Conservation (phyloP, 2,113 vertebrate species). For the Noturus placidus region DNA sequence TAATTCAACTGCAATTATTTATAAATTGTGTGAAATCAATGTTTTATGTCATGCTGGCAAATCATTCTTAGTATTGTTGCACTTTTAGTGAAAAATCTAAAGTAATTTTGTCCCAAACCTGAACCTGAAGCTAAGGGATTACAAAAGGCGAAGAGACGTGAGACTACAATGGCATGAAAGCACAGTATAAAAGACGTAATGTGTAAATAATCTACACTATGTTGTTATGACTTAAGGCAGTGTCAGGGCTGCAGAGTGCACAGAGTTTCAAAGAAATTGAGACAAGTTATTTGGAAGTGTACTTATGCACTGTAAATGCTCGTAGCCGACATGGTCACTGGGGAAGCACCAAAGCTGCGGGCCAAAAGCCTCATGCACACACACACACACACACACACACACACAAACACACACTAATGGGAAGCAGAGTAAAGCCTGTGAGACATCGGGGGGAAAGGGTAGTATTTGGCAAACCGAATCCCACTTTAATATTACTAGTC, state of each 20-base stretch:
- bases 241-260: neutral
- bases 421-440: conserved; percentile 67
- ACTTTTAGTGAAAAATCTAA: conserved; percentile 11
- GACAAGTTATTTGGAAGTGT: conserved; percentile 7
- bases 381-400: conserved; percentile 62
- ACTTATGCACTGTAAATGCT: conserved; percentile 13
- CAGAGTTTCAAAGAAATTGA: conserved; percentile 11
- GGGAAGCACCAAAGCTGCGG: conserved; percentile 79
- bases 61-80: neutral
- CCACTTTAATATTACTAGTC: conserved; percentile 84
- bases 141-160: neutral
- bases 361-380: conserved; percentile 74
- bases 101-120: neutral
- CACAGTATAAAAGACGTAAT: conserved; percentile 2
- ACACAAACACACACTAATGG: conserved; percentile 73
- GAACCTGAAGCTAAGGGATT: neutral
- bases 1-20: no score
- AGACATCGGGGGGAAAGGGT: conserved; percentile 81
- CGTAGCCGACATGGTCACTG: neutral
- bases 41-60: neutral
- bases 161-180: no score
- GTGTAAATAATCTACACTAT: neutral
- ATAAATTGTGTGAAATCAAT: conserved; percentile 6
- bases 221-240: conserved; percentile 8
- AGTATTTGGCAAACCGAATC: conserved; percentile 87